Evolutionary conservation across 1,140 invertebrate genomes (phyloP).

Genomic region (Micrasema longulum): DNA sequence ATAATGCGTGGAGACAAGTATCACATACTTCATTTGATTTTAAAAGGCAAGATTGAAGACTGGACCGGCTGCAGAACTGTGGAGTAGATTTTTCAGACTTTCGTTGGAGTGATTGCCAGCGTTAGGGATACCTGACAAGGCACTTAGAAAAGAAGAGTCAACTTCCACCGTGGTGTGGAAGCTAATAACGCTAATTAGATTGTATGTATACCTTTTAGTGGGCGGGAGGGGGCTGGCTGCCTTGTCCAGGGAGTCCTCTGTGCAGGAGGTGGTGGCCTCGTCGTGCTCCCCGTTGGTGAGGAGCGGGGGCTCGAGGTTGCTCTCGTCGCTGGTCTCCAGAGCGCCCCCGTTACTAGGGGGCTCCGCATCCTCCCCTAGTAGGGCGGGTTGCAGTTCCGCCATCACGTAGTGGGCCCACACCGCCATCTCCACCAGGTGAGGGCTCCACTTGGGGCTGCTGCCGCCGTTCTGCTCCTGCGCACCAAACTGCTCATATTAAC

Average conservation of each 20-base stretch:
- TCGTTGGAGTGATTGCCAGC: too few species aligned
- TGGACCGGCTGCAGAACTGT: too few species aligned
- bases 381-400: conserved; percentile 83
- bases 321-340: conserved; percentile 65
- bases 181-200: too few species aligned
- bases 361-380: conserved; percentile 78
- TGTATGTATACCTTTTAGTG: conserved; percentile 43
- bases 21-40: too few species aligned
- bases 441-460: conserved; percentile 75
- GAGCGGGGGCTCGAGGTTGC: conserved; percentile 71
- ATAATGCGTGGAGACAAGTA: too few species aligned
- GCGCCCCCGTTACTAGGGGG: conserved; percentile 60
- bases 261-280: conserved; percentile 77
- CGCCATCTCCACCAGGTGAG: conserved; percentile 89
- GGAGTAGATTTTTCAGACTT: too few species aligned
- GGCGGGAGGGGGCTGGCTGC: conserved; percentile 65
- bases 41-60: too few species aligned
- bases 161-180: too few species aligned
- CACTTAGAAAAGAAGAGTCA: too few species aligned
- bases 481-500: too few species aligned
- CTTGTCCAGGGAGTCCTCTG: conserved; percentile 77
- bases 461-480: conserved; percentile 69
- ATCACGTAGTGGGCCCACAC: conserved; percentile 92
- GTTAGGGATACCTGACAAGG: too few species aligned
- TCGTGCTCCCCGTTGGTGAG: conserved; percentile 66